Evolutionary conservation across 2,888 invertebrate genomes (phyloP).

Genomic region (Aspidiotus destructor): DNA sequence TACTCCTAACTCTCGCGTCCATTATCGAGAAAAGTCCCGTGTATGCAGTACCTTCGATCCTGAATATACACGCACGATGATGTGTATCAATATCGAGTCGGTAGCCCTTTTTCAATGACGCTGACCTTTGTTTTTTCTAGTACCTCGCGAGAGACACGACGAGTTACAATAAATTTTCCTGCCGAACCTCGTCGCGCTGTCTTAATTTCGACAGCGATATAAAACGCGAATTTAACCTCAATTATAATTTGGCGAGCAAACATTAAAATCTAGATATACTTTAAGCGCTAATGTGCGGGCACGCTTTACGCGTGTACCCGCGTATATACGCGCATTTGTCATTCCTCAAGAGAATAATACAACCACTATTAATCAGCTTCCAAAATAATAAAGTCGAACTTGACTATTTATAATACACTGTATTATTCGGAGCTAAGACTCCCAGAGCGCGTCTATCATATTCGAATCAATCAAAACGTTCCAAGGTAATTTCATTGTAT

Average conservation of each 20-base stretch:
- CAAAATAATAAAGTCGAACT: conserved; percentile 10
- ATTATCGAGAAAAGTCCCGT: too few species aligned
- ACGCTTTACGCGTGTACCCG: neutral
- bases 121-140: too few species aligned
- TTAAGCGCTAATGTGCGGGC: neutral
- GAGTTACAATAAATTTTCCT: too few species aligned
- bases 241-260: neutral
- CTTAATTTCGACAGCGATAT: neutral
- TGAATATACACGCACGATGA: too few species aligned
- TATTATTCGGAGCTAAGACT: neutral
- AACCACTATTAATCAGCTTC: conserved; percentile 8
- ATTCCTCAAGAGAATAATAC: neutral
- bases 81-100: too few species aligned
- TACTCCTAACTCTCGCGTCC: too few species aligned
- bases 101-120: too few species aligned
- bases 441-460: conserved; percentile 2
- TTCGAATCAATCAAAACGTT: conserved; percentile 6
- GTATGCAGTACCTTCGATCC: too few species aligned
- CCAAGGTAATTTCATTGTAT: conserved; percentile 6
- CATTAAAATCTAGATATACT: neutral
- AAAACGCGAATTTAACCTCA: neutral
- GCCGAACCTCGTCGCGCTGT: too few species aligned
- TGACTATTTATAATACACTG: neutral
- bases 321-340: neutral
- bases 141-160: too few species aligned